Percentiles rank a stretch among this genome's conserved stretches.
Conservation (phyloP, 2,888 invertebrate species). For the Nomada goodeniana region DNA sequence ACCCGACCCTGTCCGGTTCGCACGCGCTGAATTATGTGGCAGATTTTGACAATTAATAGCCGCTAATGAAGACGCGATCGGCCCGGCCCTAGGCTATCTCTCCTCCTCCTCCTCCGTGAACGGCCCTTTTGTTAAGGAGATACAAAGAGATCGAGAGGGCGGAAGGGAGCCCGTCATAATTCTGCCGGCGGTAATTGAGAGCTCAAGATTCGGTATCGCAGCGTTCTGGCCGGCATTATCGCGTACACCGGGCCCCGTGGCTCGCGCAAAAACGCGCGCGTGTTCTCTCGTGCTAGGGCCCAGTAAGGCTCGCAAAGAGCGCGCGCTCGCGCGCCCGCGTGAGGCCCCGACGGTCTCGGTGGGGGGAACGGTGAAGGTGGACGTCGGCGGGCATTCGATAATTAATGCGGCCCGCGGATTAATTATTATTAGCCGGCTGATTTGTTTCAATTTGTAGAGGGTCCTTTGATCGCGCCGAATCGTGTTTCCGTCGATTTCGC, state of each 20-base stretch:
- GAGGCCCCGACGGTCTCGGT: slow-evolving; percentile 10
- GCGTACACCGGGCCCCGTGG: slow-evolving; percentile 23
- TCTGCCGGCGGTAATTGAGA: slow-evolving; percentile 82
- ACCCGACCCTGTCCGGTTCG: slow-evolving; percentile 38
- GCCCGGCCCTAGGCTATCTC: slow-evolving; percentile 71
- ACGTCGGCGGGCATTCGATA: slow-evolving; percentile 62
- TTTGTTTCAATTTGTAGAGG: slow-evolving; percentile 82
- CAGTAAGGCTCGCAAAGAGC: not conserved
- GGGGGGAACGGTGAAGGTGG: slow-evolving; percentile 33
- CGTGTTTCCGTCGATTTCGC: slow-evolving; percentile 78
- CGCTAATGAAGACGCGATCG: slow-evolving; percentile 82
- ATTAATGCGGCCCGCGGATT: slow-evolving; percentile 82
- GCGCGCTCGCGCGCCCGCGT: not conserved
- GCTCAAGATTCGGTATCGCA: slow-evolving; percentile 78
- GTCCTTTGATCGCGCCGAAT: slow-evolving; percentile 81
- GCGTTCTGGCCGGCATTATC: slow-evolving; percentile 60
- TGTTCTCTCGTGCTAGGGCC: slow-evolving; percentile 31
- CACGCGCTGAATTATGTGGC: slow-evolving; percentile 78
- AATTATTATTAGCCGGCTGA: slow-evolving; percentile 83
- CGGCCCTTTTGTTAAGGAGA: slow-evolving; percentile 24
- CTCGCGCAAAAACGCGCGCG: slow-evolving; percentile 44
- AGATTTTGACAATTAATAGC: slow-evolving; percentile 82
- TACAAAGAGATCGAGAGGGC: slow-evolving; percentile 53
- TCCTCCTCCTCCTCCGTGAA: slow-evolving; percentile 52
- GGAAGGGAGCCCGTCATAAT: slow-evolving; percentile 73